Percentiles rank a stretch among this genome's conserved stretches.
phyloP scores from a whole-genome alignment of 2,113 vertebrate species.

The Sarotherodon lohbergeri region DNA sequence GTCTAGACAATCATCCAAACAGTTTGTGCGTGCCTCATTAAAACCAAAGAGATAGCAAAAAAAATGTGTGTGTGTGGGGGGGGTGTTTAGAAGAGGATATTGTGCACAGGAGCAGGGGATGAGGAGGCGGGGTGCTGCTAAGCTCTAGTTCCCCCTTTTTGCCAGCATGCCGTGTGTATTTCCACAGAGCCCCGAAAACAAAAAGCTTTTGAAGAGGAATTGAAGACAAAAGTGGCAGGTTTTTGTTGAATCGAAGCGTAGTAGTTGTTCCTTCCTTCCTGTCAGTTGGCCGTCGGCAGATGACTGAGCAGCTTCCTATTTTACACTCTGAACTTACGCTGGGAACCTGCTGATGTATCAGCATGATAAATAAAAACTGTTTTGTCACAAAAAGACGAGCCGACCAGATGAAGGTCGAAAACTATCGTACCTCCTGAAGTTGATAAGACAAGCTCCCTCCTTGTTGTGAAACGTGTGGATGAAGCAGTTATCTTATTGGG shows the following conservation, averaged over 20 bases:
- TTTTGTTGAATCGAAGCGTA: not conserved
- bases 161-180: not conserved
- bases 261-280: conserved; percentile 65
- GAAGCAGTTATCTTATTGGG: conserved; percentile 31
- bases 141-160: conserved; percentile 51
- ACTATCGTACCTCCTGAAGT: not conserved
- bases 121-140: not conserved
- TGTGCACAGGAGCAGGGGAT: not conserved
- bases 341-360: not conserved
- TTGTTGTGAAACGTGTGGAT: not conserved
- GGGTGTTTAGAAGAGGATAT: conserved; percentile 50
- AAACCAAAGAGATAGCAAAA: conserved; percentile 38
- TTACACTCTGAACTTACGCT: not conserved
- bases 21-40: conserved; percentile 15
- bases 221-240: conserved; percentile 9
- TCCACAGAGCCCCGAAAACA: not conserved
- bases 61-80: not conserved
- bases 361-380: not conserved
- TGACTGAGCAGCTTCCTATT: conserved; percentile 52
- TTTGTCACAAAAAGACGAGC: not conserved
- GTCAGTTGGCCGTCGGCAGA: conserved; percentile 48
- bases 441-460: not conserved
- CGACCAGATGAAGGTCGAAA: not conserved
- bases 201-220: conserved; percentile 21
- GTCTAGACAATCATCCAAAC: conserved; percentile 50